These are phyloP conservation scores for Drosophila virilis DNA, from an alignment of 1,140 invertebrate genomes.

Conservation along the genomic window DNA sequence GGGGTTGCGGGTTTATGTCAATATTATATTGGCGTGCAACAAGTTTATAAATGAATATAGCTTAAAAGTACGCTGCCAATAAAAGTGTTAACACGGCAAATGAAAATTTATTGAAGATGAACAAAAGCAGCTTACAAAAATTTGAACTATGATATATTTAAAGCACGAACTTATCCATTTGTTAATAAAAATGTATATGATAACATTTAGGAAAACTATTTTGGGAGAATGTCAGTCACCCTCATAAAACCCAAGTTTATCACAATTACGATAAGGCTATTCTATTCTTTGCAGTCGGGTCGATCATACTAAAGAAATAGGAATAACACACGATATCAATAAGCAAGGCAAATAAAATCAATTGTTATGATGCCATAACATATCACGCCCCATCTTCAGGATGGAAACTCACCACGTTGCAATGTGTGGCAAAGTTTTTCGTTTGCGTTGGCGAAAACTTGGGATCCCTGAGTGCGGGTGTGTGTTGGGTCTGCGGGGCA, in stretches of 20 bases:
- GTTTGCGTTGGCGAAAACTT: constrained; percentile 65
- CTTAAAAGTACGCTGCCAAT: constrained; percentile 38
- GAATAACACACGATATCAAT: constrained; percentile 70
- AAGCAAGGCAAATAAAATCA: constrained; percentile 70
- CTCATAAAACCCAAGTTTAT: constrained; percentile 39
- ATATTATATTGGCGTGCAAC: constrained; percentile 38
- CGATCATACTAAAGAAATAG: constrained; percentile 49
- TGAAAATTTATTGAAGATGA: constrained; percentile 47
- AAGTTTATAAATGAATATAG: constrained; percentile 56
- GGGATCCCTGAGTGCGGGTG: constrained; percentile 6
- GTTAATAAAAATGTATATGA: constrained; percentile 21
- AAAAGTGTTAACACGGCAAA: constrained; percentile 44
- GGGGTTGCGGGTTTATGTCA: not conserved
- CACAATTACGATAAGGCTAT: constrained; percentile 9
- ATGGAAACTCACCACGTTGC: constrained; percentile 38
- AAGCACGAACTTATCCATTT: constrained; percentile 6
- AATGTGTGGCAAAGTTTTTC: constrained; percentile 55
- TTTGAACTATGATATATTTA: constrained; percentile 1
- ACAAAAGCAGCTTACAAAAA: constrained; percentile 5
- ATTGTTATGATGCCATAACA: constrained; percentile 78
- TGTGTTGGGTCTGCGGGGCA: constrained; percentile 3
- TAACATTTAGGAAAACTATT: constrained; percentile 19
- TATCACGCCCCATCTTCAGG: constrained; percentile 47
- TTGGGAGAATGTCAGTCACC: constrained; percentile 3
- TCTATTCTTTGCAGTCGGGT: not conserved